Percentiles rank a stretch among this genome's conserved stretches.
Evolutionary conservation across 2,113 vertebrate genomes (phyloP).

Genomic region (Spea multiplicata): DNA sequence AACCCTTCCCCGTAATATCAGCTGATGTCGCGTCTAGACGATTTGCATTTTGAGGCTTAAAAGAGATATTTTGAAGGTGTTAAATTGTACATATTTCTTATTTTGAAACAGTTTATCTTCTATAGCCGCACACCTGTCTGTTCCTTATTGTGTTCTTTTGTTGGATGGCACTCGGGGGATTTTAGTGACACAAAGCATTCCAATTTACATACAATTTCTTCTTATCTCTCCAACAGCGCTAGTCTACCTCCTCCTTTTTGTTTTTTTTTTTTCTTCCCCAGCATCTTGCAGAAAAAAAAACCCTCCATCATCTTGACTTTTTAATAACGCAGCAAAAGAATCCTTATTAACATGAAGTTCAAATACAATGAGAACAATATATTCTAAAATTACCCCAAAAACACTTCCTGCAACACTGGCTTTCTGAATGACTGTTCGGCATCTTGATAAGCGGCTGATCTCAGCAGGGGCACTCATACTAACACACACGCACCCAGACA

Average conservation of each 20-base stretch:
- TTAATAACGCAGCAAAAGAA: background rate
- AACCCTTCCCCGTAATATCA: too few relatives aligned
- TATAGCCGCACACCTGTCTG: background rate
- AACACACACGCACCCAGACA: too few relatives aligned
- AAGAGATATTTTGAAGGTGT: too few relatives aligned
- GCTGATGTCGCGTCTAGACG: too few relatives aligned
- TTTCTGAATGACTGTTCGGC: too few relatives aligned
- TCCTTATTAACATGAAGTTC: conserved; percentile 7
- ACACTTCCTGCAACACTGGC: background rate
- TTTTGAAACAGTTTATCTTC: background rate
- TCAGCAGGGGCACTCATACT: too few relatives aligned
- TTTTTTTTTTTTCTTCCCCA: background rate
- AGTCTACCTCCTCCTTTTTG: background rate
- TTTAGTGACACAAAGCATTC: conserved; percentile 18
- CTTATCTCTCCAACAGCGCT: conserved; percentile 9
- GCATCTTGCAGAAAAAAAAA: background rate
- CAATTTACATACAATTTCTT: conserved; percentile 14
- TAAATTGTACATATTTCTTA: background rate
- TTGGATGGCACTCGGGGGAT: background rate
- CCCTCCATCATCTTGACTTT: background rate
- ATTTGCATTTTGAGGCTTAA: too few relatives aligned
- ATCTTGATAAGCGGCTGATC: too few relatives aligned
- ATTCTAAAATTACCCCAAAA: background rate
- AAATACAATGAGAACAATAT: background rate
- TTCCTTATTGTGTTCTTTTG: conserved; percentile 15